Percentiles rank a stretch among this genome's conserved stretches.
phyloP scores from a whole-genome alignment of 2,113 vertebrate genomes.

The Piprites chloris region DNA sequence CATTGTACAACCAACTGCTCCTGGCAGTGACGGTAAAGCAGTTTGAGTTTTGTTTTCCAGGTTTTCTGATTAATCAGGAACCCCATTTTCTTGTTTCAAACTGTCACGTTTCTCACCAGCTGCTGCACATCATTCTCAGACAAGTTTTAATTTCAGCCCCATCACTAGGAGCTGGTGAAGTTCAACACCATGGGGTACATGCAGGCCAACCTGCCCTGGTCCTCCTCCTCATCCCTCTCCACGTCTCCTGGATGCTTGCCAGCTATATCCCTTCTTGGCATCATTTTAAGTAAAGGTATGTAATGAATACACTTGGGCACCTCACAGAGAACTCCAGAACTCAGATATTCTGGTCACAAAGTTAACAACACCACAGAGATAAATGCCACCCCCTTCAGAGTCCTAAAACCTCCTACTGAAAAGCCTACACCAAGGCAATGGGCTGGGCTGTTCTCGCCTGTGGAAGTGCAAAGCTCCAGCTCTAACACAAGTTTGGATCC shows the following conservation, averaged over 20 bases:
- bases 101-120: not conserved
- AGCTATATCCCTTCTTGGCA: not conserved
- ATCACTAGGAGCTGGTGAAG: not conserved
- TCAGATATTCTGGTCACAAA: not conserved
- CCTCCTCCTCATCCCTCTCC: not conserved
- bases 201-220: not conserved
- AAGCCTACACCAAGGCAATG: not conserved
- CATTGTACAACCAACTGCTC: accelerated
- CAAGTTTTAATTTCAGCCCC: not conserved
- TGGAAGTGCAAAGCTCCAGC: not conserved
- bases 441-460: not conserved
- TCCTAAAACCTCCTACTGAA: not conserved
- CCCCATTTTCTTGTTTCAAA: not conserved
- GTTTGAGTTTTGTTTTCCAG: not conserved
- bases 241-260: not conserved
- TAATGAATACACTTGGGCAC: not conserved
- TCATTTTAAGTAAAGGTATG: not conserved
- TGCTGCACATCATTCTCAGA: not conserved
- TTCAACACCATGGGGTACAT: accelerated
- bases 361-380: not conserved
- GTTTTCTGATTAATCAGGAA: not conserved
- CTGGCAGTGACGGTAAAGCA: not conserved
- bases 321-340: not conserved
- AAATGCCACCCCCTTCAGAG: not conserved
- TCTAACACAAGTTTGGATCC: not conserved